A percentile compares a stretch with the other conserved stretches of the same genome.
Conservation (phyloP, 2,113 vertebrate genomes). For the Bagarius yarrelli region DNA sequence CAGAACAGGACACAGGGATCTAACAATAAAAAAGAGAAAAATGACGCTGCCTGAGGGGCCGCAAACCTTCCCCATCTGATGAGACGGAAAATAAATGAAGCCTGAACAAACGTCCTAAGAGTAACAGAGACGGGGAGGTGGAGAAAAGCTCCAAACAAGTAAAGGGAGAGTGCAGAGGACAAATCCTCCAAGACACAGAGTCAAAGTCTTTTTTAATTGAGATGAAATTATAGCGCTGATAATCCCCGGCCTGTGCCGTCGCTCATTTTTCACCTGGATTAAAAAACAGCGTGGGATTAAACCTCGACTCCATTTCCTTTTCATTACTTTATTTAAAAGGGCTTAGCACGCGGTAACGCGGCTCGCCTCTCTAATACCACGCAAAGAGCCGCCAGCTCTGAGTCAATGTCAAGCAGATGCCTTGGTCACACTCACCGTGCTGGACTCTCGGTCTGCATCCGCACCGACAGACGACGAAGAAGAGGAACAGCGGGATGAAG, state of each 20-base stretch:
- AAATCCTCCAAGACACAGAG: slow-evolving; percentile 61
- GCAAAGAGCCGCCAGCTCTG: slow-evolving; percentile 34
- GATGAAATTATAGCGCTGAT: slow-evolving; percentile 72
- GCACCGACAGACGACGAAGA: slow-evolving; percentile 28
- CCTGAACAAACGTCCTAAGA: slow-evolving; percentile 8
- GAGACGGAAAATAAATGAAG: slow-evolving; percentile 34
- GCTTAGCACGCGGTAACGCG: slow-evolving; percentile 57
- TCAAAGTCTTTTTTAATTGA: slow-evolving; percentile 79
- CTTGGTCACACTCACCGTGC: slow-evolving; percentile 79
- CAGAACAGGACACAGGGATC: slow-evolving; percentile 31
- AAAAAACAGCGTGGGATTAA: slow-evolving; percentile 65
- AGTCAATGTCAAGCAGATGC: slow-evolving; percentile 49
- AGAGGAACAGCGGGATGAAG: slow-evolving; percentile 51
- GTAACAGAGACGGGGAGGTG: slow-evolving; percentile 33
- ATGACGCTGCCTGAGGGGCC: slow-evolving; percentile 5
- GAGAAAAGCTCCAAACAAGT: neutral
- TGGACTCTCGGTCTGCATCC: slow-evolving; percentile 87
- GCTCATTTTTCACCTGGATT: slow-evolving; percentile 73
- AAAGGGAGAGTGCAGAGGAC: slow-evolving; percentile 40
- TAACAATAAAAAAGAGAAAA: slow-evolving; percentile 42
- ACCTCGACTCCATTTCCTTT: slow-evolving; percentile 56
- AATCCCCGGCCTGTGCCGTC: slow-evolving; percentile 68
- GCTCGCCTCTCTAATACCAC: slow-evolving; percentile 29
- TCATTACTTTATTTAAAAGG: slow-evolving; percentile 68
- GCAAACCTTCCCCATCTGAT: slow-evolving; percentile 9